Conservation (phyloP, 2,113 vertebrate genomes). For the Kryptolebias marmoratus region DNA sequence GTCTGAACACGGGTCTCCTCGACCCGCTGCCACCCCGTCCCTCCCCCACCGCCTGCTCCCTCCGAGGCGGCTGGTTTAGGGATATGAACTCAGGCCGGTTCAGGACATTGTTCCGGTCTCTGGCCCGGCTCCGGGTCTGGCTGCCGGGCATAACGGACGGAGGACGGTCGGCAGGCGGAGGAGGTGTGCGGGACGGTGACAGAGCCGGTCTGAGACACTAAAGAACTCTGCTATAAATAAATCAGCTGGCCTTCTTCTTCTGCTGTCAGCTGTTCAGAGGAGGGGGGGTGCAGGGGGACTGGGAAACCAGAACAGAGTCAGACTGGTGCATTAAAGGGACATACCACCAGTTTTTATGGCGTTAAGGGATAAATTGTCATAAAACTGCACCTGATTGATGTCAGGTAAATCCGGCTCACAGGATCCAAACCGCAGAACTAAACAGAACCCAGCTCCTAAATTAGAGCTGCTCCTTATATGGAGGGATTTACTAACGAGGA, state of each 20-base stretch:
- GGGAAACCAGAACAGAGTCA: too few relatives aligned
- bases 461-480: too few relatives aligned
- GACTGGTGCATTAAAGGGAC: conserved; percentile 5
- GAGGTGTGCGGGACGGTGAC: conserved; percentile 17
- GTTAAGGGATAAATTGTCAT: too few relatives aligned
- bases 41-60: conserved; percentile 74
- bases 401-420: neutral
- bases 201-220: conserved; percentile 36
- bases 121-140: conserved; percentile 82
- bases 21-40: conserved; percentile 65
- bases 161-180: neutral
- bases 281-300: neutral
- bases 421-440: neutral
- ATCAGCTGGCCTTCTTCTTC: conserved; percentile 51
- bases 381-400: too few relatives aligned
- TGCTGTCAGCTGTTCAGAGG: conserved; percentile 50
- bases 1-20: conserved; percentile 64
- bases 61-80: conserved; percentile 85
- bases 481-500: neutral
- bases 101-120: conserved; percentile 88
- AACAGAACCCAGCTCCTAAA: neutral
- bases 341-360: neutral
- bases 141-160: conserved; percentile 83
- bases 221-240: conserved; percentile 53
- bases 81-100: conserved; percentile 92